A percentile compares a stretch with the other conserved stretches of the same genome.
Evolutionary conservation across 2,113 vertebrate species (phyloP).

Genomic region (Pollimyrus isidori): DNA sequence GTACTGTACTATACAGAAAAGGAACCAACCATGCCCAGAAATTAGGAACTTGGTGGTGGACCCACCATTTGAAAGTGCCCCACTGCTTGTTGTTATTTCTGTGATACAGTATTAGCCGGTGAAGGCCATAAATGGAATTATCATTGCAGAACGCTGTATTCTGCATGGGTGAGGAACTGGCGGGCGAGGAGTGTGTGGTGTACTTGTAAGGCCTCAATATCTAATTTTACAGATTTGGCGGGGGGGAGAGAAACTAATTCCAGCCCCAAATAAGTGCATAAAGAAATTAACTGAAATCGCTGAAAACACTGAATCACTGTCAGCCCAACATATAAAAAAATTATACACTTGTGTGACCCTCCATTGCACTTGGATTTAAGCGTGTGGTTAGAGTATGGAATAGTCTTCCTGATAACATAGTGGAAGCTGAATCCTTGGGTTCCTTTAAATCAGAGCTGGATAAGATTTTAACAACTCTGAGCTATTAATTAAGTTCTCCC

Average conservation of each 20-base stretch:
- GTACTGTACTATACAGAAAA: not conserved
- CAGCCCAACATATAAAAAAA: not conserved
- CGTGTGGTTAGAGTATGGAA: no score
- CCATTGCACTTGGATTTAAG: not conserved
- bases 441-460: no score
- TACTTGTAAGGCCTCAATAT: not conserved
- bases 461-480: no score
- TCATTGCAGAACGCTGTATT: not conserved
- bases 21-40: not conserved
- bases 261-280: not conserved
- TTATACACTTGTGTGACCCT: not conserved
- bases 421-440: no score
- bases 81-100: not conserved
- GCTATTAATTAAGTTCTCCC: no score
- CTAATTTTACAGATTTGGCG: not conserved
- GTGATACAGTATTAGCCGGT: not conserved
- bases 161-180: not conserved
- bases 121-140: not conserved
- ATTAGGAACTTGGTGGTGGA: not conserved
- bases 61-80: not conserved
- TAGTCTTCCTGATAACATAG: no score
- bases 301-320: not conserved
- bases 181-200: not conserved
- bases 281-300: not conserved
- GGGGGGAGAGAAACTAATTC: not conserved